phyloP scores from a whole-genome alignment of 2,888 invertebrate genomes.

The Tiphia femorata region DNA sequence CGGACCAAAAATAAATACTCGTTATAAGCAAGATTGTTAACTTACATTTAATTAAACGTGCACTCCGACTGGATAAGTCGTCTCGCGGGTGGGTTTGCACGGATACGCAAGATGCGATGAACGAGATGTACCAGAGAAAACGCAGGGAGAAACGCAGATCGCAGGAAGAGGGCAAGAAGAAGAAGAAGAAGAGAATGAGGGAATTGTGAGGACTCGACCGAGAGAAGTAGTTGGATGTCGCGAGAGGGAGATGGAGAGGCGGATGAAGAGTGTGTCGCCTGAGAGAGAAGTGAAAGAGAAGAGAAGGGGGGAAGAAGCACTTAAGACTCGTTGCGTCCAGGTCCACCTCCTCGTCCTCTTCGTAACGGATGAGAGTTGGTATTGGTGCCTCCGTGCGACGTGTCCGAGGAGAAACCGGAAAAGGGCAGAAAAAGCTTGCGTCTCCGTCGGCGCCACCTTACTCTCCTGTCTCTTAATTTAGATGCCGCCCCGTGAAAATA shows the following conservation, averaged over 20 bases:
- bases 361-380: constrained; percentile 5
- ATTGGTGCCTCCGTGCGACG: constrained; percentile 14
- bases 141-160: not conserved
- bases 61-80: constrained; percentile 16
- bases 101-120: not conserved
- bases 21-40: constrained; percentile 21
- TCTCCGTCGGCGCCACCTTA: constrained; percentile 38
- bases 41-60: constrained; percentile 26
- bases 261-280: too few relatives aligned
- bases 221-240: not conserved
- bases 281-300: too few relatives aligned
- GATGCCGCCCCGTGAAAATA: constrained; percentile 47
- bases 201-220: not conserved
- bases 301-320: too few relatives aligned
- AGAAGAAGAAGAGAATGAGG: not conserved
- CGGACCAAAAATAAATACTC: too few relatives aligned
- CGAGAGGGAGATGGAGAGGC: not conserved
- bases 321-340: constrained; percentile 18
- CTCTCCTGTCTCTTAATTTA: constrained; percentile 44
- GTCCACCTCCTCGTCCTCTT: constrained; percentile 7
- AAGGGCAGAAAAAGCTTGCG: constrained; percentile 35
- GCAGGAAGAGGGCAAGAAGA: not conserved
- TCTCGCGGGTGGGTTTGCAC: not conserved
- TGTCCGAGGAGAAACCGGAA: constrained; percentile 32
- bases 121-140: not conserved